Evolutionary conservation across 2,888 invertebrate genomes (phyloP).

Genomic region (Ametastegia equiseti): DNA sequence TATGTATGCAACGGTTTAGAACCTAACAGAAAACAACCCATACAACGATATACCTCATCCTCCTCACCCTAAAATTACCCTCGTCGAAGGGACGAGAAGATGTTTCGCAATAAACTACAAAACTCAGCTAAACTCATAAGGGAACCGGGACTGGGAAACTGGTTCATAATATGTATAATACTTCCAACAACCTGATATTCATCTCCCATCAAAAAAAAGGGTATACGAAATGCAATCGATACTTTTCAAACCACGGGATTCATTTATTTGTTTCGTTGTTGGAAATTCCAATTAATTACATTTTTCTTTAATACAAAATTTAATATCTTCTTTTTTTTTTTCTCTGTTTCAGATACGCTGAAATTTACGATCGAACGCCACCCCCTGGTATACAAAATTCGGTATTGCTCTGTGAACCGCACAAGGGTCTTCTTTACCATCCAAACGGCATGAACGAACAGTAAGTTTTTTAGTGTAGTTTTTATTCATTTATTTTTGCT

Average conservation of each 20-base stretch:
- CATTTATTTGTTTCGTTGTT: not conserved
- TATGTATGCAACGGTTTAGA: not conserved
- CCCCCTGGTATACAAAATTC: conserved; percentile 66
- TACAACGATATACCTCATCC: not conserved
- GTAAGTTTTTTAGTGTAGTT: conserved; percentile 61
- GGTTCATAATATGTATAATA: not conserved
- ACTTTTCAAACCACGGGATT: not conserved
- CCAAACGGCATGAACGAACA: conserved; percentile 61
- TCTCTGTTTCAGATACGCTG: conserved; percentile 67
- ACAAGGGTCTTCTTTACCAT: conserved; percentile 67
- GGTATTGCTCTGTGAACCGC: conserved; percentile 66
- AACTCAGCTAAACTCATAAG: conserved; percentile 3
- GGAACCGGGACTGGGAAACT: not conserved
- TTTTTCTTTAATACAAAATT: not conserved
- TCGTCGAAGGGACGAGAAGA: conserved; percentile 32
- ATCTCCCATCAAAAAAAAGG: not conserved
- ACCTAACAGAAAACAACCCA: conserved; percentile 7
- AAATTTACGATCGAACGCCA: conserved; percentile 62
- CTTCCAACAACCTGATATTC: not conserved
- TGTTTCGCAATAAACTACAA: conserved; percentile 17
- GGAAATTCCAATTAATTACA: not conserved
- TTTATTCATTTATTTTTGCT: not conserved
- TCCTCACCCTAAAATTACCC: conserved; percentile 12
- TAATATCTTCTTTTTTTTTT: not conserved
- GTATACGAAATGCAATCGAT: not conserved